Conservation (phyloP, 92 coral and sea anemone species). For the Umimayanthus chanpuru region DNA sequence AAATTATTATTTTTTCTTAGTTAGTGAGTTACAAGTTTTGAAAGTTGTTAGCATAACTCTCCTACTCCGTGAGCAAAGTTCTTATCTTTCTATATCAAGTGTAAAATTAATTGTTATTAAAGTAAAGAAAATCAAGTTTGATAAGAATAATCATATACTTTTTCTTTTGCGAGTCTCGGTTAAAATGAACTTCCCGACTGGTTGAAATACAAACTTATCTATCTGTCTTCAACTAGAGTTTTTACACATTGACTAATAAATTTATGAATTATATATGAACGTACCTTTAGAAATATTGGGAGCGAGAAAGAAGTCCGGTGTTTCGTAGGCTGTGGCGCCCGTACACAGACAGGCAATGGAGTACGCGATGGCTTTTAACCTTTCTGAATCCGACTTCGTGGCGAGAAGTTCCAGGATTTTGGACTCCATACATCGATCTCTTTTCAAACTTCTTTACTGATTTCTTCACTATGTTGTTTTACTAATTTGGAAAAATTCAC, state of each 20-base stretch:
- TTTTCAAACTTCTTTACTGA: not conserved
- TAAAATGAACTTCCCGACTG: too few species aligned
- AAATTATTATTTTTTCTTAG: too few species aligned
- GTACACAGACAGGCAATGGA: slow-evolving; percentile 79
- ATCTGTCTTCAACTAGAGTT: not conserved
- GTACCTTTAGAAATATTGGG: slow-evolving; percentile 48
- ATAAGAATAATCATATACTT: too few species aligned
- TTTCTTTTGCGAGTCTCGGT: too few species aligned
- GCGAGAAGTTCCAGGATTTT: slow-evolving; percentile 61
- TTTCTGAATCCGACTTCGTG: slow-evolving; percentile 68
- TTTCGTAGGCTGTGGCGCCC: slow-evolving; percentile 79
- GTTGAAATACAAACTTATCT: not conserved
- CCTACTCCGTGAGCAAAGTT: too few species aligned
- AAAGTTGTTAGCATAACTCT: too few species aligned
- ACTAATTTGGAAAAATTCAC: not conserved
- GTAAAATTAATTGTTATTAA: too few species aligned
- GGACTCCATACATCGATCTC: slow-evolving; percentile 50
- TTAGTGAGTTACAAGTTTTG: too few species aligned
- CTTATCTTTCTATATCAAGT: too few species aligned
- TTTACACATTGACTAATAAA: not conserved
- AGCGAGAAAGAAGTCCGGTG: slow-evolving; percentile 61
- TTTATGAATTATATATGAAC: not conserved
- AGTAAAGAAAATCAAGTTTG: too few species aligned
- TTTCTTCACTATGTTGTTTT: too few species aligned
- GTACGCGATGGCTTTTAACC: slow-evolving; percentile 75